Percentiles rank a stretch among this genome's conserved stretches.
These are phyloP conservation scores for Silvanus unidentatus DNA, from an alignment of 2,888 invertebrate species.

Conservation along the genomic window DNA sequence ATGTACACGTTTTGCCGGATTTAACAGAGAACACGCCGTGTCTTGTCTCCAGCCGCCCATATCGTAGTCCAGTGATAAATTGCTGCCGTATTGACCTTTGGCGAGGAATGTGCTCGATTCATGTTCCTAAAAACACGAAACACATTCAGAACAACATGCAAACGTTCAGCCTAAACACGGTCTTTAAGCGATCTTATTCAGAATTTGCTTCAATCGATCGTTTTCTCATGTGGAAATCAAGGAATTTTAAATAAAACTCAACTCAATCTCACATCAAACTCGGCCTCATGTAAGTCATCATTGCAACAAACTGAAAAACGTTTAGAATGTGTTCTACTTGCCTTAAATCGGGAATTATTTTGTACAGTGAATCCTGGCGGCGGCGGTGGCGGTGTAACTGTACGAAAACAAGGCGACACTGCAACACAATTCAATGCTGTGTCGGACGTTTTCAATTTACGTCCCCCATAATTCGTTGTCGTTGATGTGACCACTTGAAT, in stretches of 20 bases:
- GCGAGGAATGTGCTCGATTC: constrained; percentile 23
- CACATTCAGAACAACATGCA: constrained; percentile 3
- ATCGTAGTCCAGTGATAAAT: constrained; percentile 11
- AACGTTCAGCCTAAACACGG: neutral
- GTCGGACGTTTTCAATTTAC: constrained; percentile 22
- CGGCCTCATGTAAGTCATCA: constrained; percentile 40
- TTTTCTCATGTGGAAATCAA: neutral
- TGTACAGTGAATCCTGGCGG: constrained; percentile 21
- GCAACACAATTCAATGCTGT: constrained; percentile 9
- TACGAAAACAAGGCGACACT: too few species aligned
- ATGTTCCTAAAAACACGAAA: neutral
- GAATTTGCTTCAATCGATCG: too few species aligned
- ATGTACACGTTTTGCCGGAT: constrained; percentile 16
- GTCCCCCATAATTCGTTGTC: neutral
- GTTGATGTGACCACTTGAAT: constrained; percentile 45
- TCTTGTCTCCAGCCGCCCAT: neutral
- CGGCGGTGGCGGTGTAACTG: constrained; percentile 15
- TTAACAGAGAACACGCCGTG: neutral
- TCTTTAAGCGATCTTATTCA: neutral
- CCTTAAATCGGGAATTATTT: constrained; percentile 15
- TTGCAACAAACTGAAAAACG: too few species aligned
- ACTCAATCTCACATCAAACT: constrained; percentile 30
- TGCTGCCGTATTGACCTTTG: constrained; percentile 31
- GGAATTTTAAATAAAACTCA: neutral
- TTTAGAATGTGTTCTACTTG: constrained; percentile 5